Base-by-base conservation (phyloP, 1,140 invertebrate species). In the Battus philenor region DNA sequence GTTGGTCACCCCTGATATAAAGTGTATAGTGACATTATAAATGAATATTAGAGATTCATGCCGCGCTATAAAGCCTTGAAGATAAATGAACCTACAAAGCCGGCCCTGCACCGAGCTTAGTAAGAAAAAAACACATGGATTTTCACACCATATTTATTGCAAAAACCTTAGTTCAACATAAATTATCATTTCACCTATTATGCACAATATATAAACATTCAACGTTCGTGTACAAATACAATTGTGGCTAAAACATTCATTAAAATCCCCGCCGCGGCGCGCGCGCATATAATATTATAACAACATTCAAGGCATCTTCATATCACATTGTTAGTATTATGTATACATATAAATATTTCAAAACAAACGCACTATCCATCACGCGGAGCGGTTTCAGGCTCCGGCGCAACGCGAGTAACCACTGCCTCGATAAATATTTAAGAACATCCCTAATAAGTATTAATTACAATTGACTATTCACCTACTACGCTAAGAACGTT, bases 121-220 rank as follows among this genome's bases (percentile, higher is more conserved):
- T 27, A 27, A 34, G 11, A 7, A 20, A 7, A 20, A 10, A 38
- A 11, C 26, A 32, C 22, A 8, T 30, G 27, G 13, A 26, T 55
- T 54, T 62, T 62, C 48, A 68, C 47, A 59, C 61, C 51, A 36
- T 47, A 53, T 68, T 68, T 68, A 68, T 68, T 68, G 61, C 50
- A 58, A 62, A 59, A 65, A 59, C 36, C 61, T 61, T 65, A 62
- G 58, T 34, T 53, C 43, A 46, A 29, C 46, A 54, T 59, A 57
- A 54, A 54, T 58, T 62, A 66, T 54, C 46, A 62, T 55, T 47
- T 50, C 12, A 10, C 29, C 51, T 63, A 58, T 47, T 59, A 57
- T 53, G 51, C 38, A 59, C 46, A 59, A 54, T 65, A 54, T n/a
- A n/a, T 65, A 65, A 60, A 60, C 62, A 66, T 56, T 47, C 43